Conservation (phyloP, 2,888 invertebrate genomes). For the Cantharis rustica region DNA sequence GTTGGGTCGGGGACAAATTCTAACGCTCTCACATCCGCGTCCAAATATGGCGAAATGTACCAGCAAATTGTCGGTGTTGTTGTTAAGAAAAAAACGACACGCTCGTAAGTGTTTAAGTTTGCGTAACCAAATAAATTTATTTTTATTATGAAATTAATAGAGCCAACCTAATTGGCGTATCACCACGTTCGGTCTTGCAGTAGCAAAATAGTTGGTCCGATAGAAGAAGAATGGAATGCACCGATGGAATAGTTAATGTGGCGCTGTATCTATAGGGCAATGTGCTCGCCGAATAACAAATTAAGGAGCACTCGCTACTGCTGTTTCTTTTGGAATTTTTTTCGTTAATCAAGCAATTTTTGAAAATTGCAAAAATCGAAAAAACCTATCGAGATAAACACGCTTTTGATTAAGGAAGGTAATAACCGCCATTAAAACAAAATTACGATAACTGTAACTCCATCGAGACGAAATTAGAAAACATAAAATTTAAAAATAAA, state of each 20-base stretch:
- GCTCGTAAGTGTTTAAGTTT: neutral
- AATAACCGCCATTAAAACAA: neutral
- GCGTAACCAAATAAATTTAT: neutral
- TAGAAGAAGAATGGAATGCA: neutral
- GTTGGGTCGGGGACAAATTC: conserved; percentile 37
- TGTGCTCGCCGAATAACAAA: neutral
- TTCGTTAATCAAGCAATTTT: neutral
- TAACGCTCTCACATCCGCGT: conserved; percentile 14
- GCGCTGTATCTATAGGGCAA: neutral
- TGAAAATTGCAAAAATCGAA: neutral
- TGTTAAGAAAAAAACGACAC: neutral
- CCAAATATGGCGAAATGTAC: neutral
- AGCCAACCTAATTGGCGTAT: neutral
- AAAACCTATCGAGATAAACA: neutral
- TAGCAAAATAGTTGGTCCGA: neutral
- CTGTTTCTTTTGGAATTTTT: neutral
- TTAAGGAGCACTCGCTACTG: neutral
- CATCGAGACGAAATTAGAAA: neutral
- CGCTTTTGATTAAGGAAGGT: neutral
- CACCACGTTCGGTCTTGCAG: neutral
- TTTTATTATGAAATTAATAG: neutral
- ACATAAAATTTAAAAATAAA: neutral
- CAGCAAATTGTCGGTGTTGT: neutral
- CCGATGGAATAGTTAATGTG: neutral
- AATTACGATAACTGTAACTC: neutral